Evolutionary conservation across 2,113 vertebrate species (phyloP).

Genomic region (Sturnus vulgaris): DNA sequence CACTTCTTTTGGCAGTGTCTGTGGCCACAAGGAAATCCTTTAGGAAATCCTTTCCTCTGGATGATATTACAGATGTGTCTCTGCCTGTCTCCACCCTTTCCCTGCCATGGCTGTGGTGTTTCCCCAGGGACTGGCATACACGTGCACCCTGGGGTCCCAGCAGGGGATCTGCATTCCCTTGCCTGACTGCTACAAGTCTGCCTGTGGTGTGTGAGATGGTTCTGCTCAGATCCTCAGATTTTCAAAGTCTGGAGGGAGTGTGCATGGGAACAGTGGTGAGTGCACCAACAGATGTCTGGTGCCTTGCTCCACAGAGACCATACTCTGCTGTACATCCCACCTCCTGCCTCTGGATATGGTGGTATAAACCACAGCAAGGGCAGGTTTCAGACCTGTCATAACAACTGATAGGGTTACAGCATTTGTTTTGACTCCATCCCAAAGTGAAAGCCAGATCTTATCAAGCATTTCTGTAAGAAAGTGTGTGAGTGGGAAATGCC

Average conservation of each 20-base stretch:
- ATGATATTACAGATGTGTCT: not conserved
- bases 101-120: accelerated
- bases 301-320: not conserved
- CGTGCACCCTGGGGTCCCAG: not conserved
- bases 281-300: not conserved
- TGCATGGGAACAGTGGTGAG: not conserved
- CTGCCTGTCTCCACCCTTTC: not conserved
- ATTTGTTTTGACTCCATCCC: not conserved
- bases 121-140: not conserved
- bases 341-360: not conserved
- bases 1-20: not conserved
- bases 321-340: accelerated
- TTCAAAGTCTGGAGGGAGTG: not conserved
- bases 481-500: not conserved
- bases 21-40: not conserved
- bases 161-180: accelerated
- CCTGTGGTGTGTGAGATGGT: accelerated
- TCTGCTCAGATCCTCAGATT: not conserved
- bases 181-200: not conserved
- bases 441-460: not conserved
- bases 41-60: not conserved
- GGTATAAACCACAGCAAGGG: not conserved
- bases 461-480: not conserved
- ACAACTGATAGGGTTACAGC: not conserved
- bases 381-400: not conserved